Conservation (phyloP, 2,113 vertebrate genomes). For the Tachycineta bicolor region DNA sequence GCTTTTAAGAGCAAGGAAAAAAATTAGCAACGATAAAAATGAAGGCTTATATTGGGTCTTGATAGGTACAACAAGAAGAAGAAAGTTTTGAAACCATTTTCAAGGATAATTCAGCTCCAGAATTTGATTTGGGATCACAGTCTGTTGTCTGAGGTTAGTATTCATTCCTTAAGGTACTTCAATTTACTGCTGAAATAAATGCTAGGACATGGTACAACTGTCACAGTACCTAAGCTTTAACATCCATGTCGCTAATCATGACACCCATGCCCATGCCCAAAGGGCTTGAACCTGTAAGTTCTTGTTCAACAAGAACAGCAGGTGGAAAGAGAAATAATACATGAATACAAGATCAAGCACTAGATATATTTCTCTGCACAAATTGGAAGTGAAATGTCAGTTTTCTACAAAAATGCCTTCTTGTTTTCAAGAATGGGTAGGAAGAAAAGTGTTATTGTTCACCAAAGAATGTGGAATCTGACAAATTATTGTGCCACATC, state of each 20-base stretch:
- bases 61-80: not conserved
- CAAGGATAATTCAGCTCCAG: not conserved
- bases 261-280: not conserved
- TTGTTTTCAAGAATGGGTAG: not conserved
- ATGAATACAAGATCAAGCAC: not conserved
- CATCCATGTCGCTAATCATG: not conserved
- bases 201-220: not conserved
- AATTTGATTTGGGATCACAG: not conserved
- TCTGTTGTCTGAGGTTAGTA: not conserved
- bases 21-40: not conserved
- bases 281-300: not conserved
- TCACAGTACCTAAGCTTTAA: not conserved
- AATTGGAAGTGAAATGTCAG: not conserved
- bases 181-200: conserved; percentile 5
- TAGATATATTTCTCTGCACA: not conserved
- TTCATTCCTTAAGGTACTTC: conserved; percentile 19
- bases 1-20: not conserved
- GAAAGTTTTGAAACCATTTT: conserved; percentile 12
- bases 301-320: not conserved
- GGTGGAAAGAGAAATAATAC: not conserved
- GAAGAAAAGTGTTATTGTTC: not conserved
- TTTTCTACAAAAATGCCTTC: not conserved
- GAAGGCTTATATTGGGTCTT: not conserved
- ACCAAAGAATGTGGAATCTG: not conserved
- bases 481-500: not conserved